Base-by-base conservation (phyloP, 2,113 vertebrate species). In the Cebus imitator region DNA sequence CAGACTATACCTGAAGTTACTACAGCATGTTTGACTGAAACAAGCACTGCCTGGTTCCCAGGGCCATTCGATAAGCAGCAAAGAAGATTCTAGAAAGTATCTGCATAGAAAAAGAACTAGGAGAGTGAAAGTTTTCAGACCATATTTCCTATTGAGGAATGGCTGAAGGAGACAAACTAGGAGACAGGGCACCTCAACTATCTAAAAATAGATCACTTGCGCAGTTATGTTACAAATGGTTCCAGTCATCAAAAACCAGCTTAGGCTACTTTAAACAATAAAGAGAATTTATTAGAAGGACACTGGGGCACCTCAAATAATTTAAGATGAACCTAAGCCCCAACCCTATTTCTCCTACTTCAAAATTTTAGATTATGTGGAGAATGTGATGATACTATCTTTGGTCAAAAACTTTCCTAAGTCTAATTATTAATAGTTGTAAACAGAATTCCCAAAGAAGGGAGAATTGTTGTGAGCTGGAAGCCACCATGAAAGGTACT, bases 291-390 rank as follows among this genome's bases (percentile, higher is more conserved):
- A 57, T 7, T 58, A 64, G 32, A 57, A 94, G 70, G 78, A 64
- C 35, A 66, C 13, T 37, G 6, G 5, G 83, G 17, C 5, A 61
- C 6, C 52, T 91, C 40, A 70, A 86, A 94, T 43, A 96, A 89
- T 17, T 16, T 61, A 52, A 84, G 5, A 86, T 82, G 43, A 73
- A 79, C 40, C 52, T 52, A 82, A 76, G 78, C 14, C 55, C 35
- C 30, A 55, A 82, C 16, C 18, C 25, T 92, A 20, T 61, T 66
- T 79, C 57, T 83, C 75, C 37, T 32, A 18, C n/a, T 91, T 92
- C 64, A 94, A 52, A 87, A 86, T 80, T 86, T 97, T 37, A 92
- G 52, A 78, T 92, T 87, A 52, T 86, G 73, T 52, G 50, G 50
- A 80, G 32, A 75, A 88, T 16, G 37, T 90, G 48, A 70, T 40